phyloP scores from a whole-genome alignment of 2,113 vertebrate genomes.

The Pao palembangensis region DNA sequence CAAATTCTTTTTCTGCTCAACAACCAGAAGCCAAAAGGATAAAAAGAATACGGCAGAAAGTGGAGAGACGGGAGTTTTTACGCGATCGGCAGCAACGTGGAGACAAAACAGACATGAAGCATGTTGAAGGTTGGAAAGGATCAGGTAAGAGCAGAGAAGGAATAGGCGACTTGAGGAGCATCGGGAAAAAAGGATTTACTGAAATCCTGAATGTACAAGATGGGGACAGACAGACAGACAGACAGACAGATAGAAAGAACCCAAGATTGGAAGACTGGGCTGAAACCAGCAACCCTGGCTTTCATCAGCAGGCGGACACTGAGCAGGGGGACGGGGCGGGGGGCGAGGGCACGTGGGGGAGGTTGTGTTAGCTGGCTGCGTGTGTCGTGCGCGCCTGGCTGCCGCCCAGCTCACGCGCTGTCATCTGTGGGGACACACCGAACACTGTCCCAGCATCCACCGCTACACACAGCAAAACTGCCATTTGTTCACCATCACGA shows the following conservation, averaged over 20 bases:
- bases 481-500: no score
- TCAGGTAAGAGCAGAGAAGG: neutral
- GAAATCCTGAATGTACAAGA: neutral
- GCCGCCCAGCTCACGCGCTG: constrained; percentile 17
- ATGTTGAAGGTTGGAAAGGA: neutral
- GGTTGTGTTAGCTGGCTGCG: constrained; percentile 45
- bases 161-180: constrained; percentile 14
- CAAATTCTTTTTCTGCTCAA: constrained; percentile 26
- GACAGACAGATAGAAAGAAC: constrained; percentile 5
- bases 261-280: constrained; percentile 60
- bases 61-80: neutral
- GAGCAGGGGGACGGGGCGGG: constrained; percentile 17
- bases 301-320: constrained; percentile 52
- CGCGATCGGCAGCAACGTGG: no score
- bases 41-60: constrained; percentile 8
- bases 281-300: constrained; percentile 45
- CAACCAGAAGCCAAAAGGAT: constrained; percentile 22
- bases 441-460: constrained; percentile 16
- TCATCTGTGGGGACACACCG: constrained; percentile 20
- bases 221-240: neutral
- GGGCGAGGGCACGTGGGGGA: constrained; percentile 44
- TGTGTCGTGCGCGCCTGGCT: constrained; percentile 41
- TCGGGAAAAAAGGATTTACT: constrained; percentile 8
- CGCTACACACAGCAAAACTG: constrained; percentile 17
- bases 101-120: neutral